Percentiles rank a stretch among this genome's conserved stretches.
Conservation (phyloP, 2,888 invertebrate genomes). For the Chaetoderma sp. region DNA sequence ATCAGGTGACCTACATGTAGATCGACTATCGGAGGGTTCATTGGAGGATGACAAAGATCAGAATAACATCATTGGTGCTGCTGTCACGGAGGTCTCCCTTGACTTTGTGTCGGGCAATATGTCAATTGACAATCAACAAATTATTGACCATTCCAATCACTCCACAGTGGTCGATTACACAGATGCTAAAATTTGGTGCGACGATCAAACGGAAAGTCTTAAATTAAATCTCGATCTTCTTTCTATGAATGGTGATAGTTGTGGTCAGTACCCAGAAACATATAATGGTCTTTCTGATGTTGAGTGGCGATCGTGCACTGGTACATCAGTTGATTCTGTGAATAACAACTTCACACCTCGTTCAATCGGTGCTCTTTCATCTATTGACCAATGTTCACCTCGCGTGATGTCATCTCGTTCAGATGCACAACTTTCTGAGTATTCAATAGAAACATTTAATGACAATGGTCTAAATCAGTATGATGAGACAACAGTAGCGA, state of each 20-base stretch:
- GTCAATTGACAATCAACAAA: constrained; percentile 24
- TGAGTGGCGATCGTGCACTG: constrained; percentile 62
- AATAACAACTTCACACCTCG: constrained; percentile 54
- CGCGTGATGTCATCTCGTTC: no score
- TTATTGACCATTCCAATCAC: constrained; percentile 22
- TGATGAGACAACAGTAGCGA: no score
- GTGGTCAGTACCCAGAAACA: constrained; percentile 56
- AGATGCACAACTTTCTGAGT: no score
- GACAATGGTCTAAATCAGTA: no score
- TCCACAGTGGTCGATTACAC: background rate
- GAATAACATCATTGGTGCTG: constrained; percentile 48
- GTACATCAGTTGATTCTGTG: constrained; percentile 54
- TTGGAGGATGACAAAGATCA: constrained; percentile 40
- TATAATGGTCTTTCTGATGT: constrained; percentile 55
- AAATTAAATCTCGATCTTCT: no score
- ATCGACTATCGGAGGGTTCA: no score
- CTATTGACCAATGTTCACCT: background rate
- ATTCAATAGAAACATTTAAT: no score
- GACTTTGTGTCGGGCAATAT: constrained; percentile 53
- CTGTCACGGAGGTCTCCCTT: constrained; percentile 56
- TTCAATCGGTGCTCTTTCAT: constrained; percentile 4
- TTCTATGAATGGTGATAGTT: constrained; percentile 41
- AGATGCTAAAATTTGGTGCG: background rate
- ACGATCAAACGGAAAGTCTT: no score
- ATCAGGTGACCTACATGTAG: no score